A percentile compares a stretch with the other conserved stretches of the same genome.
Conservation (phyloP, 2,888 invertebrate species). For the Synanthedon formicaeformis region DNA sequence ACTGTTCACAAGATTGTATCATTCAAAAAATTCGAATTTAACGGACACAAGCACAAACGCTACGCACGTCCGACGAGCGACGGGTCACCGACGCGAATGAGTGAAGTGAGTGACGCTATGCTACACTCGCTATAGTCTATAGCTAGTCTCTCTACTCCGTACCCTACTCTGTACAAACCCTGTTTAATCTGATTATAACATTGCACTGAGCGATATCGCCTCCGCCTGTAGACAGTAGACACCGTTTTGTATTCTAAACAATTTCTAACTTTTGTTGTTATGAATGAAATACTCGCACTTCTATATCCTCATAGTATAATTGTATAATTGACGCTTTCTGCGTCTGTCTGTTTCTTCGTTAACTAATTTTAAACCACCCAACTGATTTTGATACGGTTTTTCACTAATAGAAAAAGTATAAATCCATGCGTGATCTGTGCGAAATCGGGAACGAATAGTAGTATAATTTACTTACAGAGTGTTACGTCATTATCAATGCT, state of each 20-base stretch:
- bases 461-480: too few species aligned
- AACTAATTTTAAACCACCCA: too few species aligned
- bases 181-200: constrained; percentile 51
- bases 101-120: constrained; percentile 21
- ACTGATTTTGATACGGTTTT: too few species aligned
- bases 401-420: too few species aligned
- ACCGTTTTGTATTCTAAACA: constrained; percentile 25
- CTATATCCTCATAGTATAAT: background rate
- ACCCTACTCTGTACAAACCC: constrained; percentile 41
- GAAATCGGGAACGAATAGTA: too few species aligned
- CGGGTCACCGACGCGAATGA: constrained; percentile 54
- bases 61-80: constrained; percentile 32
- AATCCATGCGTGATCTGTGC: too few species aligned
- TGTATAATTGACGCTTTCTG: too few species aligned
- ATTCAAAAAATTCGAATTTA: constrained; percentile 38
- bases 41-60: constrained; percentile 29
- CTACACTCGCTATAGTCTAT: background rate
- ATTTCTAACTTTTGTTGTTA: too few species aligned
- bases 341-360: too few species aligned
- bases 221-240: constrained; percentile 15
- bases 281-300: background rate
- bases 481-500: too few species aligned
- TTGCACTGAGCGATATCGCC: constrained; percentile 7
- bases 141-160: constrained; percentile 23
- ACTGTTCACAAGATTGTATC: constrained; percentile 25